A percentile compares a stretch with the other conserved stretches of the same genome.
phyloP scores from a whole-genome alignment of 2,888 invertebrate genomes.

The Dryobota labecula region DNA sequence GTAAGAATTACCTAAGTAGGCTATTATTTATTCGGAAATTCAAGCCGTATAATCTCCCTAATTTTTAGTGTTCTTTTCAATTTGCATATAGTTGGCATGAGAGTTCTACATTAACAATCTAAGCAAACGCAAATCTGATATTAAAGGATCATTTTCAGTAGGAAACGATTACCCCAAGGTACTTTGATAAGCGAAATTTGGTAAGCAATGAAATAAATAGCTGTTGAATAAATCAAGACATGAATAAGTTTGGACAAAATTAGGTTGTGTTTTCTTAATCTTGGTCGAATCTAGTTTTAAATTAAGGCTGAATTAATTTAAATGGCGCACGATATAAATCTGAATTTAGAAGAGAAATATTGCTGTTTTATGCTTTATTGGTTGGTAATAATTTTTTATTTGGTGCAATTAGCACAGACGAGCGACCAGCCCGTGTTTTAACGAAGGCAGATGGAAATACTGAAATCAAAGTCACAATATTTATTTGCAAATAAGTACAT shows the following conservation, averaged over 20 bases:
- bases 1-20: background rate
- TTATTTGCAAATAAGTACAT: too few relatives aligned
- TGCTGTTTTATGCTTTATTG: slow-evolving; percentile 17
- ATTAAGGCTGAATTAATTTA: slow-evolving; percentile 58
- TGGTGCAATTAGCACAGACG: background rate
- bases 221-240: slow-evolving; percentile 64
- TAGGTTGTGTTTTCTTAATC: slow-evolving; percentile 60
- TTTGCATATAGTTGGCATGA: slow-evolving; percentile 79
- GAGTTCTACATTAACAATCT: slow-evolving; percentile 75
- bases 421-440: background rate
- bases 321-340: slow-evolving; percentile 38
- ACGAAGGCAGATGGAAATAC: background rate
- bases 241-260: slow-evolving; percentile 59
- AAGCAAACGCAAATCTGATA: slow-evolving; percentile 83
- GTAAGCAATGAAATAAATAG: slow-evolving; percentile 66
- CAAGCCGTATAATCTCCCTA: slow-evolving; percentile 16
- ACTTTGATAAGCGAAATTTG: slow-evolving; percentile 66
- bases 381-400: slow-evolving; percentile 19
- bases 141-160: slow-evolving; percentile 80
- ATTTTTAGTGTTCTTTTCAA: slow-evolving; percentile 63
- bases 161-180: slow-evolving; percentile 74
- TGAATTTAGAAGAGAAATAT: slow-evolving; percentile 20
- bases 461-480: background rate
- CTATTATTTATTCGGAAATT: slow-evolving; percentile 21
- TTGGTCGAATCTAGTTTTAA: slow-evolving; percentile 64